phyloP scores from a whole-genome alignment of 1,140 invertebrate species.

The Nephotettix cincticeps region DNA sequence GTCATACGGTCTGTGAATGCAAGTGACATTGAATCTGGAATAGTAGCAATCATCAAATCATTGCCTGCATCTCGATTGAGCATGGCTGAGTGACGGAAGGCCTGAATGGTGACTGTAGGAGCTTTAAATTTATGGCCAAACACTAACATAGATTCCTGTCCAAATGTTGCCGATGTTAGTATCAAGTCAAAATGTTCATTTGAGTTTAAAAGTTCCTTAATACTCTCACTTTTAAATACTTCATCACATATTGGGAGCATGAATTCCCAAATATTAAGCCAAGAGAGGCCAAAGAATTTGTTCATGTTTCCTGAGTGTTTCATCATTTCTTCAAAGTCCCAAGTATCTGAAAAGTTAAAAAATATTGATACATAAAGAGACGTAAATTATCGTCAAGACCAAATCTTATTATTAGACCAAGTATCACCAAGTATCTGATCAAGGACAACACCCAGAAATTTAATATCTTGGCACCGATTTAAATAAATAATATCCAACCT shows the following conservation, averaged over 20 bases:
- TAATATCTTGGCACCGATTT: too few relatives aligned
- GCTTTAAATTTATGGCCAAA: constrained; percentile 43
- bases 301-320: not conserved
- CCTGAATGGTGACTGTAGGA: constrained; percentile 36
- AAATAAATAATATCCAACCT: too few relatives aligned
- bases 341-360: constrained; percentile 19
- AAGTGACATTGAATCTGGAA: constrained; percentile 53
- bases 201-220: constrained; percentile 20
- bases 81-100: not conserved
- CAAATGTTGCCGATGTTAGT: constrained; percentile 42
- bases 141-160: constrained; percentile 42
- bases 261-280: not conserved
- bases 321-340: not conserved
- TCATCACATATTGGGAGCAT: constrained; percentile 6
- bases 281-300: not conserved
- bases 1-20: constrained; percentile 53
- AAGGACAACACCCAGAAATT: too few relatives aligned
- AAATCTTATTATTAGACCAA: too few relatives aligned
- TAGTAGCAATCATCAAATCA: constrained; percentile 44
- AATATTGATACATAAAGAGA: too few relatives aligned
- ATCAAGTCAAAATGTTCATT: constrained; percentile 42
- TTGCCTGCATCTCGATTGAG: constrained; percentile 24
- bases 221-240: not conserved
- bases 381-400: too few relatives aligned
- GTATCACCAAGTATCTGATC: too few relatives aligned